These are phyloP conservation scores for Sebastes trivittatus DNA, from an alignment of 2,797 vertebrate genomes.

Conservation along the genomic window DNA sequence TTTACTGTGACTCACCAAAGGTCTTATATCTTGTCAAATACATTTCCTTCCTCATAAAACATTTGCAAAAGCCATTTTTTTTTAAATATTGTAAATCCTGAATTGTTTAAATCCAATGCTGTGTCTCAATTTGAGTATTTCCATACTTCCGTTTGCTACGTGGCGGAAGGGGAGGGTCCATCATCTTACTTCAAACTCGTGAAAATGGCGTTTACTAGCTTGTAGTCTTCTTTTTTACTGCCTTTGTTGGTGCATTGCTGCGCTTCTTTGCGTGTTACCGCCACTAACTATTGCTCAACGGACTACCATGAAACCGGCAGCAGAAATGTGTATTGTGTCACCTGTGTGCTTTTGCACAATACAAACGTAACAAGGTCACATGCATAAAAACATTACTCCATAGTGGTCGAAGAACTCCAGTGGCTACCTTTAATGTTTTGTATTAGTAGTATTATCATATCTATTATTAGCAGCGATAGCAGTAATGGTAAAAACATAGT, in stretches of 20 bases:
- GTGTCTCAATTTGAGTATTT: too few relatives aligned
- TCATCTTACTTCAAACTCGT: too few relatives aligned
- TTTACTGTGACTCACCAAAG: background rate
- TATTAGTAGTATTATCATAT: background rate
- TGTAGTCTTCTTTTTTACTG: background rate
- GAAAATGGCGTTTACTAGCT: background rate
- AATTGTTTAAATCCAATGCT: background rate
- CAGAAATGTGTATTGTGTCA: background rate
- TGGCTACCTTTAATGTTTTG: background rate
- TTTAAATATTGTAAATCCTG: background rate
- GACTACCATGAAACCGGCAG: background rate
- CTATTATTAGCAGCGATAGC: background rate
- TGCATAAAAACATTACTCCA: background rate
- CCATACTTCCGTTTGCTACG: too few relatives aligned
- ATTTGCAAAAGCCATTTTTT: background rate
- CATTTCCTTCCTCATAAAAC: background rate
- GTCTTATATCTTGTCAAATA: background rate
- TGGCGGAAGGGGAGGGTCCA: too few relatives aligned
- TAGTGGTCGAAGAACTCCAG: background rate
- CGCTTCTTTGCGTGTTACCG: background rate
- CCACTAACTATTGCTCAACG: background rate
- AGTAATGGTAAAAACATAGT: background rate
- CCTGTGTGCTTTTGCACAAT: background rate
- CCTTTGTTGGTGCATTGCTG: too few relatives aligned
- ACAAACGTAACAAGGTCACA: background rate